These are phyloP conservation scores for Sinella curviseta DNA, from an alignment of 1,140 invertebrate genomes.

Conservation along the genomic window DNA sequence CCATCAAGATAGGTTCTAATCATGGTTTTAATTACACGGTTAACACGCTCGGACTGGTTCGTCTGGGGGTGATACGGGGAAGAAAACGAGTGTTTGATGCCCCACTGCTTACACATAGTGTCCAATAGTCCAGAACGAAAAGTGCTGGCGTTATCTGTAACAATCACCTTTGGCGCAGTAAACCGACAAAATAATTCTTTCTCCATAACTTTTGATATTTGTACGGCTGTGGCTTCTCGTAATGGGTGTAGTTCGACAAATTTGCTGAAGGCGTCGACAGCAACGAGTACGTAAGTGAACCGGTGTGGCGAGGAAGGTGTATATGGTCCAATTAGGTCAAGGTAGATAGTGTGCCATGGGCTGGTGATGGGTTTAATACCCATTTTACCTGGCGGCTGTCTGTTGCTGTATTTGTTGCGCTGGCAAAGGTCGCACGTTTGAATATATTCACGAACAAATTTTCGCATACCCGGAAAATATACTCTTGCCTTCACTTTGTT, in stretches of 20 bases:
- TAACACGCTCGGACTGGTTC: conserved; percentile 40
- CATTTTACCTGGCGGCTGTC: conserved; percentile 7
- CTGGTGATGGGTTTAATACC: background rate
- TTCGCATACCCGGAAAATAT: background rate
- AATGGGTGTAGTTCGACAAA: conserved; percentile 58
- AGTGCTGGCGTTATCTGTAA: conserved; percentile 27
- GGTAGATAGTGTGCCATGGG: conserved; percentile 56
- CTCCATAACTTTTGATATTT: conserved; percentile 20
- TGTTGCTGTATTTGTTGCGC: conserved; percentile 24
- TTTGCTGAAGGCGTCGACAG: conserved; percentile 56
- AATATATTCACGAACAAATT: conserved; percentile 11
- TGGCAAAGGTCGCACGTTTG: conserved; percentile 27
- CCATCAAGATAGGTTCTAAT: conserved; percentile 30
- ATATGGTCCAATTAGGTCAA: conserved; percentile 58
- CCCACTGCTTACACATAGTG: conserved; percentile 17
- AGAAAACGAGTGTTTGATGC: conserved; percentile 14
- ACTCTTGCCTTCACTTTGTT: background rate
- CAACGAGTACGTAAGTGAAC: conserved; percentile 54
- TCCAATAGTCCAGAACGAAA: conserved; percentile 12
- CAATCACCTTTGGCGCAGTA: background rate
- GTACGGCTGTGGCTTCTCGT: conserved; percentile 51
- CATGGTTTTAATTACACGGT: conserved; percentile 39
- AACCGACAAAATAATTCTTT: conserved; percentile 25
- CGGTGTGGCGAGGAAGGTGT: conserved; percentile 50
- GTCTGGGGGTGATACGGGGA: conserved; percentile 45